Base-by-base conservation (phyloP, 2,888 invertebrate species). In the Chaetogeoica ovagalla region DNA sequence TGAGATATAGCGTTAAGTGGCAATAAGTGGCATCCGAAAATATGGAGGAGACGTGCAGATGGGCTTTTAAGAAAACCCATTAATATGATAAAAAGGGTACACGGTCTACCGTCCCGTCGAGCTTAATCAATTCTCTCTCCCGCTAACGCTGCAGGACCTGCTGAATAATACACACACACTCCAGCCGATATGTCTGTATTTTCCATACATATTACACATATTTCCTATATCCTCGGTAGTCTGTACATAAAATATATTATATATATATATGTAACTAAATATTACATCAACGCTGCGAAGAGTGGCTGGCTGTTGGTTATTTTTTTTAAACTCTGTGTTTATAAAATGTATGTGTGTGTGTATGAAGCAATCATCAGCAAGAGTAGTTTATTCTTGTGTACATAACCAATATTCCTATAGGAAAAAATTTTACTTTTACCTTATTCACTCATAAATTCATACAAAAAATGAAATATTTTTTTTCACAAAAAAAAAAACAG, bases 11-110 rank as follows among this genome's bases (percentile, higher is more conserved):
- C 30, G 30, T 30, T 30, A 30, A 30, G 37, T 52, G 4, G 73
- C 52, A 13, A 37, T 73, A 52, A 73, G 73, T 73, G 63, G 63
- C 52, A 39, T 74, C 37, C 55, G 21, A 74, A 55, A 55, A 55
- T 73, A 19, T 8, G 57, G 7, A 4, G 7, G 11, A 4, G 15
- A 15, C 9, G 72, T 0, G 13, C 19, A 8, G 7, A n/a, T 21
- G 55, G 55, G 63, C 63, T 74, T 65, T 74, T 74, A 74, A 65
- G 74, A 55, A 74, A 74, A 55, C 74, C 55, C 74, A 74, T 74
- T 74, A 74, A 74, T 65, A 74, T 65, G 55, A 74, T 74, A 74
- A 74, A 74, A 74, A 74, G 74, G 63, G 74, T 74, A 57, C 4
- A 30, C 13, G 8, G 63, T 6, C 1, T 8, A 39, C 63, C 55